A percentile compares a stretch with the other conserved stretches of the same genome.
These are phyloP conservation scores for Tenthredo scrophulariae DNA, from an alignment of 2,888 invertebrate species.

Conservation along the genomic window DNA sequence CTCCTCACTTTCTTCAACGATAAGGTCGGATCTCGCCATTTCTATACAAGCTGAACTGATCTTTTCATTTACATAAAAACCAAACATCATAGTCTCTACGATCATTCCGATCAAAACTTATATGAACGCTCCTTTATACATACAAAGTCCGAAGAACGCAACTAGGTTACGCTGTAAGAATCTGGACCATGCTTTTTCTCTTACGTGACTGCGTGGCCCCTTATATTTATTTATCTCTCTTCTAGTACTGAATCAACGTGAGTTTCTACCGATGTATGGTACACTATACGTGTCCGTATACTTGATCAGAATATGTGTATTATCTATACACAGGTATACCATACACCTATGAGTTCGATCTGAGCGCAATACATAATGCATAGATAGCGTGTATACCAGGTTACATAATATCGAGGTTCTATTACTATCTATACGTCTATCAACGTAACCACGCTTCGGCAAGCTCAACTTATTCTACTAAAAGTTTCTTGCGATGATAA, in stretches of 20 bases:
- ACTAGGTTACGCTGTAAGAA: conserved; percentile 38
- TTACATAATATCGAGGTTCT: conserved; percentile 47
- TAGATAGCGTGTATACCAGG: conserved; percentile 42
- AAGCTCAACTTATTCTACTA: conserved; percentile 11
- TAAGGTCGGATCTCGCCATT: neutral
- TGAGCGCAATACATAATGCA: conserved; percentile 39
- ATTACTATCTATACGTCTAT: conserved; percentile 27
- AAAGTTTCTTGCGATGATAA: conserved; percentile 17
- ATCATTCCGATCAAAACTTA: neutral
- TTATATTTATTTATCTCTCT: conserved; percentile 37
- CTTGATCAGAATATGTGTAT: neutral
- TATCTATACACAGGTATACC: neutral
- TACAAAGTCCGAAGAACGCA: conserved; percentile 8
- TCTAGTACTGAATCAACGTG: conserved; percentile 7
- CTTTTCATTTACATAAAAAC: neutral
- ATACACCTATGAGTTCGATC: conserved; percentile 1
- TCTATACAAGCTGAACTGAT: neutral
- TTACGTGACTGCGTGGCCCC: conserved; percentile 33
- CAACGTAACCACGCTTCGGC: conserved; percentile 13
- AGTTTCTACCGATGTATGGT: neutral
- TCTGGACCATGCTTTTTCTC: conserved; percentile 48
- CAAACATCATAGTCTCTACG: neutral
- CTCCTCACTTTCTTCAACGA: neutral
- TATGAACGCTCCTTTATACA: conserved; percentile 22
- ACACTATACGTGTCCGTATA: neutral